phyloP scores from a whole-genome alignment of 2,888 invertebrate species.

The Drosophila prostipennis region DNA sequence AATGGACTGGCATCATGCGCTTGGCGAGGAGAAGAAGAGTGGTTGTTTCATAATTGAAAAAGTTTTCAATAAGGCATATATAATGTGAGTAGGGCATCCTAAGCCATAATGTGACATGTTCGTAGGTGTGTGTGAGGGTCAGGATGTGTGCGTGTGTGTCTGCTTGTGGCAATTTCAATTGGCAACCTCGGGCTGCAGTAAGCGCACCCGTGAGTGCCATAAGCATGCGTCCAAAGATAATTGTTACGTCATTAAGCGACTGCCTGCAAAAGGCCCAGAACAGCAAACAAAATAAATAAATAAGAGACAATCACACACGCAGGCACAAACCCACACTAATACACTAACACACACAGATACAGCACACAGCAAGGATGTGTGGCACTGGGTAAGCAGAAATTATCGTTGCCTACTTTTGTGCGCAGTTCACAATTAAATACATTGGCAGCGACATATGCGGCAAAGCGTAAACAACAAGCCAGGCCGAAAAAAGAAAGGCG shows the following conservation, averaged over 20 bases:
- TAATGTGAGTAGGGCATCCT: slow-evolving; percentile 24
- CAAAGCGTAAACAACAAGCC: slow-evolving; percentile 73
- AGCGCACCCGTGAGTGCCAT: slow-evolving; percentile 73
- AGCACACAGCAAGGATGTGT: neutral
- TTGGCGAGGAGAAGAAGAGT: slow-evolving; percentile 14
- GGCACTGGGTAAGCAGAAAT: slow-evolving; percentile 39
- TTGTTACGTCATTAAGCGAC: slow-evolving; percentile 78
- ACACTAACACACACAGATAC: slow-evolving; percentile 1
- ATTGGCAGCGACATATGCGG: slow-evolving; percentile 75
- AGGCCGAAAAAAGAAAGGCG: slow-evolving; percentile 31
- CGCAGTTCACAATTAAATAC: slow-evolving; percentile 66
- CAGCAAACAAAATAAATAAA: slow-evolving; percentile 44
- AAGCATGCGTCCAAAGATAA: slow-evolving; percentile 70
- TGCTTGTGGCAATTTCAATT: slow-evolving; percentile 67
- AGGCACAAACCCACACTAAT: slow-evolving; percentile 5
- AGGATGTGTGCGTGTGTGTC: slow-evolving; percentile 14
- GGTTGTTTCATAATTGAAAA: slow-evolving; percentile 39
- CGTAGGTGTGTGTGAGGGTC: neutral
- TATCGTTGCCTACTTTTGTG: slow-evolving; percentile 57
- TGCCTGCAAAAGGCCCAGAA: slow-evolving; percentile 49
- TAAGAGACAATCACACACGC: slow-evolving; percentile 40
- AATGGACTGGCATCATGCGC: slow-evolving; percentile 24
- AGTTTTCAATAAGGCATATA: slow-evolving; percentile 41
- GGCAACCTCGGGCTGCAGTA: slow-evolving; percentile 55
- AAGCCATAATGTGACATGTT: slow-evolving; percentile 29